Conservation (phyloP, 2,888 invertebrate genomes). For the Agriotes lineatus region DNA sequence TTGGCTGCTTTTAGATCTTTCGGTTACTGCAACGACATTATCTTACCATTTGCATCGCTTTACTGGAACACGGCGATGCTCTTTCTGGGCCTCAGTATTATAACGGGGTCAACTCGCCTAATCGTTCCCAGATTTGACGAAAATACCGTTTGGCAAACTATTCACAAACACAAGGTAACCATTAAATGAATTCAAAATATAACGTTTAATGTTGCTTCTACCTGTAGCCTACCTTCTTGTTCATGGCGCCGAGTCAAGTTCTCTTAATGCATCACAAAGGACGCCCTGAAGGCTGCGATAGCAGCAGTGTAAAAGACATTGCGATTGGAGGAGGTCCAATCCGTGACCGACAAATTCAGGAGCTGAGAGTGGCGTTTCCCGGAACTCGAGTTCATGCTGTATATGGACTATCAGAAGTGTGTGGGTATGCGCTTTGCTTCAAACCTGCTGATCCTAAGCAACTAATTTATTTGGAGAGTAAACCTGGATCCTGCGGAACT, state of each 20-base stretch:
- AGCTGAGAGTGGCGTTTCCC: constrained; percentile 58
- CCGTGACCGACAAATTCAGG: constrained; percentile 49
- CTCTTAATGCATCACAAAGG: not conserved
- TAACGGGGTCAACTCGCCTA: constrained; percentile 35
- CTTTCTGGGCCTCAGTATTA: constrained; percentile 8
- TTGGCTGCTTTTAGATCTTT: not conserved
- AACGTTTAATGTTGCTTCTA: not conserved
- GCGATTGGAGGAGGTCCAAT: constrained; percentile 56
- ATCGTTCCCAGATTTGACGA: constrained; percentile 39
- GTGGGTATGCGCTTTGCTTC: constrained; percentile 53
- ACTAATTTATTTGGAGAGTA: constrained; percentile 51
- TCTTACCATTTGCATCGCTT: constrained; percentile 37
- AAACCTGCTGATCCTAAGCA: constrained; percentile 53
- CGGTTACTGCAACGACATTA: not conserved
- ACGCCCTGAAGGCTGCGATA: constrained; percentile 52
- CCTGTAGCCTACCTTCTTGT: constrained; percentile 51
- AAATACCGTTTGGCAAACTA: constrained; percentile 37
- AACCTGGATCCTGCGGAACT: constrained; percentile 55
- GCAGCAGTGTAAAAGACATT: constrained; percentile 46
- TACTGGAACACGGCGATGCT: constrained; percentile 45
- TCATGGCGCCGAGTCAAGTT: constrained; percentile 51
- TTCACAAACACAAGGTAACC: constrained; percentile 36
- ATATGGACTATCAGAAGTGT: constrained; percentile 59
- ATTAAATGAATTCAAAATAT: not conserved
- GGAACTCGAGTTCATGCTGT: constrained; percentile 55